phyloP scores from a whole-genome alignment of 1,140 invertebrate species.

The Platyscapa corneri region DNA sequence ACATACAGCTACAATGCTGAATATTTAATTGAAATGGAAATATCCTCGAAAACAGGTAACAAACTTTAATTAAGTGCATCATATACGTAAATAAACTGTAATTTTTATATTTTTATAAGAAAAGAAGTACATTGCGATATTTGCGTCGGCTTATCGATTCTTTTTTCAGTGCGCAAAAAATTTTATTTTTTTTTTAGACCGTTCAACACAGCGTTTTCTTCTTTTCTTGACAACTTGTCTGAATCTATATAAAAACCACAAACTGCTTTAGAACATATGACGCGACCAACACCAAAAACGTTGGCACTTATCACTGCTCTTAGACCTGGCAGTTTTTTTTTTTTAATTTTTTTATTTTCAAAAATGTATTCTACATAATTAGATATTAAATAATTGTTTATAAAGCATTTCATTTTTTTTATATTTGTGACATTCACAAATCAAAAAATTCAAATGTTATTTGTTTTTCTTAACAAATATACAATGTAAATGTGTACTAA shows the following conservation, averaged over 20 bases:
- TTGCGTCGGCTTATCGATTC: neutral
- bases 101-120: neutral
- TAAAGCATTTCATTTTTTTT: too few species aligned
- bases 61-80: too few species aligned
- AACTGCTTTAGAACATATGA: neutral
- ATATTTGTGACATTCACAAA: too few species aligned
- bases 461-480: too few species aligned
- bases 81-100: neutral
- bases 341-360: too few species aligned
- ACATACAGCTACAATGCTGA: too few species aligned
- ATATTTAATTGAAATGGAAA: too few species aligned
- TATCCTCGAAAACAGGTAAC: too few species aligned
- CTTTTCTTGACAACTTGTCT: neutral
- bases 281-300: neutral
- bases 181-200: neutral
- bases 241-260: slow-evolving; percentile 12
- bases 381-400: too few species aligned
- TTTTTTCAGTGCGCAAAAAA: neutral
- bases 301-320: neutral
- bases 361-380: too few species aligned
- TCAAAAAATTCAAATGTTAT: too few species aligned
- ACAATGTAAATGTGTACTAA: too few species aligned
- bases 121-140: neutral
- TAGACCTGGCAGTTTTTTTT: neutral
- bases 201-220: neutral